Evolutionary conservation across 2,113 vertebrate species (phyloP).

Genomic region (Myotis brandtii): DNA sequence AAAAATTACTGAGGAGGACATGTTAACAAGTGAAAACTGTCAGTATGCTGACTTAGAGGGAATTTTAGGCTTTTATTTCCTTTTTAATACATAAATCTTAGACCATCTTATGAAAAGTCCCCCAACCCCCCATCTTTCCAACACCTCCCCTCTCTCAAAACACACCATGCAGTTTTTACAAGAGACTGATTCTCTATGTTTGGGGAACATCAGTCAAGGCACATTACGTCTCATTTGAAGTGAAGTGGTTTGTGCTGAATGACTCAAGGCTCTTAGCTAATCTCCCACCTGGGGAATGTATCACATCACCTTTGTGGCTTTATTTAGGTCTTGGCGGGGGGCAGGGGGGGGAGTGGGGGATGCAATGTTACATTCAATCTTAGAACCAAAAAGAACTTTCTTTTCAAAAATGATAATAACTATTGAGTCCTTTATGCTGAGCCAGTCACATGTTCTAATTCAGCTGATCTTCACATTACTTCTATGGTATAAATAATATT

Average conservation of each 20-base stretch:
- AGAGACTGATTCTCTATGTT: not conserved
- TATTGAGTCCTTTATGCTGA: not conserved
- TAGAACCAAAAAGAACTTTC: not conserved
- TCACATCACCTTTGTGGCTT: not conserved
- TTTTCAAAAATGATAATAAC: not conserved
- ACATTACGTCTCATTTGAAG: slow-evolving; percentile 15
- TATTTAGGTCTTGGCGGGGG: not conserved
- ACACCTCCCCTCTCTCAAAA: not conserved
- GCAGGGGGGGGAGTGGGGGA: not conserved
- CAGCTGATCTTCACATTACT: not conserved
- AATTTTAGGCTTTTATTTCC: not conserved
- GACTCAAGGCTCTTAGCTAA: not conserved
- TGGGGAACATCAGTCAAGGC: not conserved
- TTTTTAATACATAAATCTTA: slow-evolving; percentile 4
- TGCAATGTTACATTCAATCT: not conserved
- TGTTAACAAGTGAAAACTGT: slow-evolving; percentile 1
- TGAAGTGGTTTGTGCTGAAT: not conserved
- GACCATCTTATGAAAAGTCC: not conserved
- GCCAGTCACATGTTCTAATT: not conserved
- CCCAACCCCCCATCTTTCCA: not conserved
- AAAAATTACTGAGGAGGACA: not conserved
- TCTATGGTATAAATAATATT: not conserved
- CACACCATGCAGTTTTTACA: not conserved
- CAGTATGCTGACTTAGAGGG: not conserved
- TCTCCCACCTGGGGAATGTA: not conserved